Base-by-base conservation (phyloP, 1,140 invertebrate genomes). In the Danaus plexippus region DNA sequence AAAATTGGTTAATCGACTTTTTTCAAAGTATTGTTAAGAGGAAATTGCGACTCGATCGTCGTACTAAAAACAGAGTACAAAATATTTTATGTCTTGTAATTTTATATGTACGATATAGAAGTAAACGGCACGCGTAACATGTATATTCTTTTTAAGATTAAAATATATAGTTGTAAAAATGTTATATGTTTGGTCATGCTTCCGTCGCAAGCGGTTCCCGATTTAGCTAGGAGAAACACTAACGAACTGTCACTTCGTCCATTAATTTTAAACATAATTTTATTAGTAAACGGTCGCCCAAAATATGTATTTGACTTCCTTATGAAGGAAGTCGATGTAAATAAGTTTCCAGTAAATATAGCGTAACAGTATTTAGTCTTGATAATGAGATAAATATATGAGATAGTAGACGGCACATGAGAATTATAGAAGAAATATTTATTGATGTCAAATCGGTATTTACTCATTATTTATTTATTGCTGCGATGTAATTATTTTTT, bases 171-270 rank as follows among this genome's bases (percentile, higher is more conserved):
- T 52, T 74, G 69, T 70, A 66, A 69, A 71, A 77, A 75, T 72
- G 71, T 70, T 70, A 66, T 79, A 83, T 80, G 74, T 71, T 85
- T 80, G 80, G 76, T 82, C 75, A 80, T 80, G 74, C 84, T 76
- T 86, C 83, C 83, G 83, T 86, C 83, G 80, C 80, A 84, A 80
- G 75, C 75, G 73, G 77, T 83, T 81, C 77, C 82, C 71, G 72
- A 77, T 75, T 78, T 81, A 77, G 74, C 75, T 80, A 77, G 75
- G 75, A 79, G 73, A 73, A 82, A 79, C 74, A 83, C 76, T 85
- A 87, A 85, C 81, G 84, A 87, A 87, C 80, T 85, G 72, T 82
- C 75, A 87, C 80, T 87, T 87, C 84, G 84, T 87, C 84, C 84
- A 87, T 85, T 85, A 87, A 81, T 84, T 85, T 84, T 80, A 80